Percentiles rank a stretch among this genome's conserved stretches.
phyloP scores from a whole-genome alignment of 2,888 invertebrate genomes.

The Pomacea canaliculata region DNA sequence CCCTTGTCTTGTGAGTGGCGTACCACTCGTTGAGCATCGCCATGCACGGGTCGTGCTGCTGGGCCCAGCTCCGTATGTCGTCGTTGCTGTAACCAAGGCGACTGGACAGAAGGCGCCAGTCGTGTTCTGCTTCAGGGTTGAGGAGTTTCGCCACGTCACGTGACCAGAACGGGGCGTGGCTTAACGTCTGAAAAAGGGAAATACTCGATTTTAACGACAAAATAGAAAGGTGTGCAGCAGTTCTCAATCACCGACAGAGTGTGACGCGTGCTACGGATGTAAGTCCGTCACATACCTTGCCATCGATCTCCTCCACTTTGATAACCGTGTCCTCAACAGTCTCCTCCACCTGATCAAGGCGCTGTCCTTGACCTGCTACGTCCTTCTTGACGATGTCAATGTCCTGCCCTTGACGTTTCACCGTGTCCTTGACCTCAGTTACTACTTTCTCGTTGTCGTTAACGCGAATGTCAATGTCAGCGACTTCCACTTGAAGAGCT shows the following conservation, averaged over 20 bases:
- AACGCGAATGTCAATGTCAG: constrained; percentile 48
- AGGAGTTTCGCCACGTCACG: constrained; percentile 62
- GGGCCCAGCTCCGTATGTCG: constrained; percentile 64
- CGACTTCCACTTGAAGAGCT: constrained; percentile 48
- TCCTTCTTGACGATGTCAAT: constrained; percentile 40
- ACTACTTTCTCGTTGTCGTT: constrained; percentile 47
- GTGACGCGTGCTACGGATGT: too few relatives aligned
- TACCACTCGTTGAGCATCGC: constrained; percentile 66
- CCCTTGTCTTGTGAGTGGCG: constrained; percentile 63
- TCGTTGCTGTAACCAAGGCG: constrained; percentile 64
- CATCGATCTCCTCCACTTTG: constrained; percentile 51
- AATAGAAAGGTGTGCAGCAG: too few relatives aligned
- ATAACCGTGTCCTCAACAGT: constrained; percentile 50
- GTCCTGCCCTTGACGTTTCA: constrained; percentile 48
- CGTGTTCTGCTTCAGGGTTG: constrained; percentile 57
- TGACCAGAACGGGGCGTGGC: constrained; percentile 66
- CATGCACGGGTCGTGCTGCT: constrained; percentile 65
- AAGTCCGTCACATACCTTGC: neutral
- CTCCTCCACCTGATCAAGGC: constrained; percentile 45
- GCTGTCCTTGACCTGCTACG: constrained; percentile 42
- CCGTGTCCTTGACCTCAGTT: constrained; percentile 43
- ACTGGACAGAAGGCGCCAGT: constrained; percentile 64
- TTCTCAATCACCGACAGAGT: too few relatives aligned
- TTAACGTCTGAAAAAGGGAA: constrained; percentile 55
- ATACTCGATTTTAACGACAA: neutral